Evolutionary conservation across 2,113 vertebrate genomes (phyloP), one percentile per base, ranked within the genome.

Genomic region (Dendropsophus ebraccatus): DNA sequence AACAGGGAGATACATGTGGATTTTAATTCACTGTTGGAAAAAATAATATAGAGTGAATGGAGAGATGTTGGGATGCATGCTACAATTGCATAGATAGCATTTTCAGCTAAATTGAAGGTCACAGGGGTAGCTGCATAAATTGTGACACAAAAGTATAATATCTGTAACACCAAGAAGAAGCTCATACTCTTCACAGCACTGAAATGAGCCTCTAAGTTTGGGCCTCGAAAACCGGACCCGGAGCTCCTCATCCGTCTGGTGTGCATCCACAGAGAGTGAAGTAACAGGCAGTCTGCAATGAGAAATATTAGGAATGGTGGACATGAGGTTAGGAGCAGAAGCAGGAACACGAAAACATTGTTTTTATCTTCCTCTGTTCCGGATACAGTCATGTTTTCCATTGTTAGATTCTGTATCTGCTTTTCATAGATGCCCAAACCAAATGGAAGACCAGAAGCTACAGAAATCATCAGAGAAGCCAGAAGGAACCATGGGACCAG

Each of bases 401-500:
- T 12, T 58, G 10, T 25, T 28, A 13, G n/a, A 28, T 25, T 25
- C 10, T 62, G 12, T 25, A 2, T 12, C n/a, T n/a, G n/a, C n/a
- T n/a, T n/a, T n/a, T n/a, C n/a, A 12, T 12, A 62, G 28, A 28
- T 7, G 1, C 7, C 7, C 54, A 3, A 65, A 30, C 11, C 28
- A 17, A 16, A 16, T 3, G 62, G 62, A 65, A 65, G 62, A 65
- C 25, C 30, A 32, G 6, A 65, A 16, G 14, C 4, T 32, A 32
- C 28, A 30, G 73, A 75, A 12, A 50, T 25, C 13, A 49, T 1
- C 12, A 49, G 23, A 16, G 41, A 49, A 14, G 23, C n/a, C 41
- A 75, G 13, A 17, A 90, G 76, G 23, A 89, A n/a, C 89, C 86
- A 88, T 0, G 89, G 88, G 3, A 72, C 76, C 81, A 88, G 1